A percentile compares a stretch with the other conserved stretches of the same genome.
These are phyloP conservation scores for Teleogryllus occipitalis DNA, from an alignment of 1,140 invertebrate genomes.

Conservation along the genomic window DNA sequence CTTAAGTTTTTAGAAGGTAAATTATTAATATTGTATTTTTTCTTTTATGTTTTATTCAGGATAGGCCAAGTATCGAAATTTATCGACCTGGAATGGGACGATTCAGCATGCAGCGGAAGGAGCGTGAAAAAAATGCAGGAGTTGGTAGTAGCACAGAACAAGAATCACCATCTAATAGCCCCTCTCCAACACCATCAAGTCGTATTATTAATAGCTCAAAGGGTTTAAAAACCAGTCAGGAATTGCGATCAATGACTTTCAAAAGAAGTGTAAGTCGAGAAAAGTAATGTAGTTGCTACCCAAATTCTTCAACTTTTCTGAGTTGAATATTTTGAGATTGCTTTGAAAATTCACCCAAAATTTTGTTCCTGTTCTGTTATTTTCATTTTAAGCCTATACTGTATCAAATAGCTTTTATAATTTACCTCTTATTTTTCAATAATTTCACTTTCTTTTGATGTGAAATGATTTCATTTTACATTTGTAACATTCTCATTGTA, in stretches of 20 bases:
- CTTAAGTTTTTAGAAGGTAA: constrained; percentile 5
- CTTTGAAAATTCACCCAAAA: too few relatives aligned
- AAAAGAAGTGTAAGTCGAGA: constrained; percentile 20
- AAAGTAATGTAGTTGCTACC: background rate
- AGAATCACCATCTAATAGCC: constrained; percentile 19
- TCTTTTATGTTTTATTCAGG: constrained; percentile 37
- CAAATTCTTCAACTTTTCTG: too few relatives aligned
- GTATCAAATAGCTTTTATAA: too few relatives aligned
- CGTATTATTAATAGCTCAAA: background rate
- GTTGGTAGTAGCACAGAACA: constrained; percentile 17
- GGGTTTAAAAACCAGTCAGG: background rate
- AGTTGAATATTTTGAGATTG: too few relatives aligned
- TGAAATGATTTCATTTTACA: too few relatives aligned
- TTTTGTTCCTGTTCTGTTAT: too few relatives aligned
- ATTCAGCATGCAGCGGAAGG: constrained; percentile 56
- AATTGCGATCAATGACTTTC: constrained; percentile 18
- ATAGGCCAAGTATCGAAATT: constrained; percentile 60
- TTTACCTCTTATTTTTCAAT: too few relatives aligned
- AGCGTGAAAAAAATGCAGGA: constrained; percentile 42
- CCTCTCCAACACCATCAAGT: constrained; percentile 16
- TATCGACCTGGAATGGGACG: constrained; percentile 66
- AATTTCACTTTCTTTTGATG: too few relatives aligned
- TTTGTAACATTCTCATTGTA: too few relatives aligned
- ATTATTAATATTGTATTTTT: constrained; percentile 21
- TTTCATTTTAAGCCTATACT: too few relatives aligned